Base-by-base conservation (phyloP, 2,113 vertebrate genomes). In the Shinisaurus crocodilurus region DNA sequence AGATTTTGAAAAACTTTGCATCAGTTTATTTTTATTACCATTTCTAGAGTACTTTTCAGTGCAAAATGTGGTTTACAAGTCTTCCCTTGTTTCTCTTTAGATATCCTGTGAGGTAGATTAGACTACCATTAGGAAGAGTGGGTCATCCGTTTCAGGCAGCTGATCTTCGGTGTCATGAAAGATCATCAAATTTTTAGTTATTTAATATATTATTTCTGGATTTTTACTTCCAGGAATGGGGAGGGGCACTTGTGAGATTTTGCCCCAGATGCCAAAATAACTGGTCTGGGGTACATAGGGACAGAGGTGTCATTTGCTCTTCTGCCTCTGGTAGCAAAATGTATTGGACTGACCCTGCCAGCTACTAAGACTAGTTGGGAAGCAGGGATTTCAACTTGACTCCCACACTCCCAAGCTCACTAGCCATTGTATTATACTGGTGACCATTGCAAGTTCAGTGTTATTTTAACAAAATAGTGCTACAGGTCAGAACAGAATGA, bases 401-500 rank as follows among this genome's bases (percentile, higher is more conserved):
- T 45, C 25, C 23, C 37, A 83, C 3, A 29, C 2, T 25, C 37
- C 54, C 10, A 3, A 34, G 34, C 32, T 72, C n/a, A 2, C 10
- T n/a, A 72, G 32, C 32, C 60, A 65, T 10, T 65, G 23, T 3
- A 83, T 40, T 23, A 84, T 3, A 67, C n/a, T 40, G 18, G 45
- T 37, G 45, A 20, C 40, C 8, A 10, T 9, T 63, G 54, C 60
- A 9, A 65, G n/a, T 40, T 63, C n/a, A 65, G 57, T 60, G 10
- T 67, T 43, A 32, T 84, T 43, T 84, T 32, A 77, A 37, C n/a
- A 88, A 77, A 25, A 84, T 70, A 6, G 84, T 25, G 82, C 0
- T 34, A 93, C 82, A 94, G 16, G 16, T 4, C 0, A 2, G 16
- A 69, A 63, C 82, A 57, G 76, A 92, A 91, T 65, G 89, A 87